A percentile compares a stretch with the other conserved stretches of the same genome.
phyloP scores from a whole-genome alignment of 2,888 invertebrate genomes.

The Drosophila ustulata region DNA sequence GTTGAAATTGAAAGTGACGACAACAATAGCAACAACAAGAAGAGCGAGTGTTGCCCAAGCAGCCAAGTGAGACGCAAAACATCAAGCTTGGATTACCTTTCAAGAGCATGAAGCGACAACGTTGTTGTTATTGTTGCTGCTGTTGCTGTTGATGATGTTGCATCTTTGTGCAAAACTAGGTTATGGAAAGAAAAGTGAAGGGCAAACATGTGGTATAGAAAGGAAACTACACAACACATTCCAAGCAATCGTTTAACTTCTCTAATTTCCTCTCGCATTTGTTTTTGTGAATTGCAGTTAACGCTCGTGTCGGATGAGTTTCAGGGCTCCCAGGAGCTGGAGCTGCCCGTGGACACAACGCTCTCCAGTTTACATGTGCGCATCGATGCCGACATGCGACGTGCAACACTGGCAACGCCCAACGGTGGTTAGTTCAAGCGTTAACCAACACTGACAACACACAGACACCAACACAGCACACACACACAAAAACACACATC shows the following conservation, averaged over 20 bases:
- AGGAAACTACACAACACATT: conserved; percentile 64
- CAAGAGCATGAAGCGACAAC: conserved; percentile 56
- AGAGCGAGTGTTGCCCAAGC: conserved; percentile 68
- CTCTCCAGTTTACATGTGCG: conserved; percentile 84
- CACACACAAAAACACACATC: conserved; percentile 10
- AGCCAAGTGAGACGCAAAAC: conserved; percentile 74
- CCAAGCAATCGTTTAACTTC: conserved; percentile 18
- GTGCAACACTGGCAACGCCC: conserved; percentile 84
- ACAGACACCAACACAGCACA: conserved; percentile 23
- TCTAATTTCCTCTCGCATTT: background rate
- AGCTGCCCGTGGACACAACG: conserved; percentile 83
- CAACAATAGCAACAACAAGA: conserved; percentile 27
- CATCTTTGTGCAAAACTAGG: conserved; percentile 80
- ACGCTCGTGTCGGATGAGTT: conserved; percentile 82
- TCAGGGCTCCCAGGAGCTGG: conserved; percentile 82
- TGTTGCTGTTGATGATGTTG: conserved; percentile 64
- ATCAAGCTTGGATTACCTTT: conserved; percentile 76
- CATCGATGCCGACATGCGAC: conserved; percentile 83
- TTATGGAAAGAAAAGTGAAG: conserved; percentile 80
- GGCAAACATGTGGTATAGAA: conserved; percentile 75
- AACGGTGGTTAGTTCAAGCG: conserved; percentile 84
- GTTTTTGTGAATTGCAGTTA: conserved; percentile 33
- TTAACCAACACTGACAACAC: conserved; percentile 22
- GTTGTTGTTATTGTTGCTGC: conserved; percentile 35
- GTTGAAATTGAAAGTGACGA: conserved; percentile 75